Evolutionary conservation across 2,113 vertebrate genomes (phyloP), one percentile per base, ranked within the genome.

Genomic region (Hemiprocne comata): DNA sequence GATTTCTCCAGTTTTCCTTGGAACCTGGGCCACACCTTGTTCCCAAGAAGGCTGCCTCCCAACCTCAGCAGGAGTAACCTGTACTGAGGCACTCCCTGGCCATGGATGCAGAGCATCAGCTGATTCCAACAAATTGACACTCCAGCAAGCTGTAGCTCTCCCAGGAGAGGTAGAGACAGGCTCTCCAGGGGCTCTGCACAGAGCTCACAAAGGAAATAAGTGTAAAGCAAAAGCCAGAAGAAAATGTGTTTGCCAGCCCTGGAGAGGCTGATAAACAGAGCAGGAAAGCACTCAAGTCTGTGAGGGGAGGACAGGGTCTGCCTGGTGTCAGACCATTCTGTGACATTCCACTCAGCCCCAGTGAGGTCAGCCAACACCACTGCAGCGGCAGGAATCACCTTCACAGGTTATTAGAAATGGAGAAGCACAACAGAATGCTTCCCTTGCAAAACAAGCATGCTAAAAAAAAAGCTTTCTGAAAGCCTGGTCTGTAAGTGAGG

Each of bases 291-390:
- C 50, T 62, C 0, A 2, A 78, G 53, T 33, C 40, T 61, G 29
- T 17, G 5, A 34, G 6, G 29, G 16, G 9, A 19, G 44, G 54
- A 53, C 0, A 0, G 53, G 25, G 17, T n/a, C 25, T 87, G 62
- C 18, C 28, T 57, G 36, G 28, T 34, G 25, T 46, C 44, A 40
- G 62, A n/a, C 24, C 16, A 5, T n/a, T 26, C 38, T 10, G 3
- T 21, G 60, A 34, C 53, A 48, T 23, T 31, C n/a, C 50, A 25
- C 2, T 31, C 40, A 65, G 25, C 12, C 46, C 38, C 4, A 1
- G 44, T 1, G 7, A 58, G 36, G 38, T 33, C 61, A 85, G 31
- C 31, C 55, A 54, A 20, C 44, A 60, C 33, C 36, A 15, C 29
- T 15, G 8, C 55, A 64, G 74, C 13, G 1, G 48, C 48, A 51